A percentile compares a stretch with the other conserved stretches of the same genome.
Evolutionary conservation across 2,888 invertebrate genomes (phyloP).

Genomic region (Tetragonula carbonaria): DNA sequence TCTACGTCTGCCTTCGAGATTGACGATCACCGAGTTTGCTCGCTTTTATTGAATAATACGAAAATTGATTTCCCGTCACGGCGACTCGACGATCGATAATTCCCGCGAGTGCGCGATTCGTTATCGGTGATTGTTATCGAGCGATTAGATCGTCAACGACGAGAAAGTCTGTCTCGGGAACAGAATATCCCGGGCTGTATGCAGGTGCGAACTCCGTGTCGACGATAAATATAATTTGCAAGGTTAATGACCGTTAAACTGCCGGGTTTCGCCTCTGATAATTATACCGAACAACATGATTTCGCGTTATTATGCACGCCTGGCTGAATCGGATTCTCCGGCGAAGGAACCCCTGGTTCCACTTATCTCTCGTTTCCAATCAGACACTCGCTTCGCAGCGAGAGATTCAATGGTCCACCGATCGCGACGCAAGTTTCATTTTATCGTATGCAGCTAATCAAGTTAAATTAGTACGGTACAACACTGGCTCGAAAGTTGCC

Average conservation of each 20-base stretch:
- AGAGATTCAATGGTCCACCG: conserved; percentile 16
- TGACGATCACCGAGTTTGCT: neutral
- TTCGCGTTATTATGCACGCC: conserved; percentile 65
- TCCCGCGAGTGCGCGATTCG: conserved; percentile 20
- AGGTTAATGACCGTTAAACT: conserved; percentile 69
- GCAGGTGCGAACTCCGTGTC: conserved; percentile 53
- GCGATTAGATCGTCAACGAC: conserved; percentile 46
- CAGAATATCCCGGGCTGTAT: conserved; percentile 32
- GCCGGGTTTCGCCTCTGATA: conserved; percentile 55
- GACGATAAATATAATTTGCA: conserved; percentile 62
- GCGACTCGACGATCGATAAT: conserved; percentile 15
- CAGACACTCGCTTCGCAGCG: neutral
- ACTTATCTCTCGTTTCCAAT: conserved; percentile 21
- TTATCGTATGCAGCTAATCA: neutral
- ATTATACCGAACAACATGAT: conserved; percentile 63
- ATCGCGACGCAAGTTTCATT: neutral
- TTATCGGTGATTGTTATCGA: conserved; percentile 35
- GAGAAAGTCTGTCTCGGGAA: conserved; percentile 4
- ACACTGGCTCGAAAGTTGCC: too few relatives aligned
- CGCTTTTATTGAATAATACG: neutral
- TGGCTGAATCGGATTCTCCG: conserved; percentile 58
- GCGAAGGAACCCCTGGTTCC: conserved; percentile 36
- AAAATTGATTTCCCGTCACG: neutral
- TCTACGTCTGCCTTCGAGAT: neutral
- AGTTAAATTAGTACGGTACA: neutral